These are phyloP conservation scores for Phocoena sinus DNA, from an alignment of 2,113 vertebrate genomes.

Conservation along the genomic window DNA sequence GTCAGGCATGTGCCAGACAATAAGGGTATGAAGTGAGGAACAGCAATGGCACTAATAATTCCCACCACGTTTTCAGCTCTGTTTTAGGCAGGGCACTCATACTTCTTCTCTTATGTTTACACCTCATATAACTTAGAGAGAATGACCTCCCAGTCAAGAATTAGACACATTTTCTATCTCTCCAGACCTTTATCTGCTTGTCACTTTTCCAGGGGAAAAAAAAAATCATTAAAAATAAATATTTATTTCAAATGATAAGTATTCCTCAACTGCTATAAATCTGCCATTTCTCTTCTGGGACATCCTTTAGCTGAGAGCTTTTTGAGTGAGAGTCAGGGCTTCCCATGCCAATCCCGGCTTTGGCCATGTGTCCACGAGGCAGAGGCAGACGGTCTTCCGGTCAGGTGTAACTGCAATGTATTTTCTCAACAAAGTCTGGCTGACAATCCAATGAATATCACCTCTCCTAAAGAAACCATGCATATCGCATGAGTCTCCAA, in stretches of 20 bases:
- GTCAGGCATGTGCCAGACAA: not conserved
- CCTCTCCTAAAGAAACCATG: slow-evolving; percentile 73
- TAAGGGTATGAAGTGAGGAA: not conserved
- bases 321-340: accelerated
- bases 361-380: not conserved
- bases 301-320: not conserved
- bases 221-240: not conserved
- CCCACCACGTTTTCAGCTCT: not conserved
- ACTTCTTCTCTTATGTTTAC: not conserved
- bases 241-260: not conserved
- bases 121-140: not conserved
- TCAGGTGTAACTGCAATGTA: slow-evolving; percentile 35
- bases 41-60: accelerated
- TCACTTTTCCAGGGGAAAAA: not conserved
- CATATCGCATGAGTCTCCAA: slow-evolving; percentile 68
- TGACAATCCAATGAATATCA: slow-evolving; percentile 57
- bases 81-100: accelerated
- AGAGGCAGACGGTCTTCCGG: slow-evolving; percentile 31
- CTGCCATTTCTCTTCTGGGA: not conserved
- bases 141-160: not conserved
- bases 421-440: slow-evolving; percentile 61
- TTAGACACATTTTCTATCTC: not conserved
- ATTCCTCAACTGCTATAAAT: not conserved
- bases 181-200: slow-evolving; percentile 22
- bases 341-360: not conserved